phyloP scores from a whole-genome alignment of 2,797 vertebrate genomes.

The Coccyzus lansbergi region DNA sequence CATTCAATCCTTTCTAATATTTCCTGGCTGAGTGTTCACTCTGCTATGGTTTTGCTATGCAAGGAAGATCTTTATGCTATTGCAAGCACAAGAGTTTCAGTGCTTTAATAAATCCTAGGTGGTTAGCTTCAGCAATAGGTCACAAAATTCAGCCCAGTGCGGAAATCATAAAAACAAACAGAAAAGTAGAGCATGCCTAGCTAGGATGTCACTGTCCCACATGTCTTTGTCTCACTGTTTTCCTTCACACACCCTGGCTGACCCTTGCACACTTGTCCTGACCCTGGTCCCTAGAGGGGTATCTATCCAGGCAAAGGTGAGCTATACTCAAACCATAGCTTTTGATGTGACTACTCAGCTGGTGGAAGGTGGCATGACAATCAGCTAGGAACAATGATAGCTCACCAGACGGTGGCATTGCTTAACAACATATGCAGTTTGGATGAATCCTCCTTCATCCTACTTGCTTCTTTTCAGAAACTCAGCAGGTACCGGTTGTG shows the following conservation, averaged over 20 bases:
- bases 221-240: neutral
- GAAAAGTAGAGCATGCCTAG: neutral
- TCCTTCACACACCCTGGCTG: neutral
- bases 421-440: neutral
- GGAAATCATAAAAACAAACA: neutral
- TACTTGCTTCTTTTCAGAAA: neutral
- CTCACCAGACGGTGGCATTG: conserved; percentile 4
- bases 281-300: no score
- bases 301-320: neutral
- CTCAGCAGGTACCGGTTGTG: neutral
- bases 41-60: neutral
- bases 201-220: neutral
- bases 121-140: neutral
- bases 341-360: neutral
- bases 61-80: neutral
- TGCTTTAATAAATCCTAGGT: neutral
- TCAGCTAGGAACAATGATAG: neutral
- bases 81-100: neutral
- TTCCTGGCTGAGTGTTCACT: neutral
- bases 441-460: neutral
- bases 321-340: neutral
- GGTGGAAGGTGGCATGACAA: neutral
- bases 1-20: neutral
- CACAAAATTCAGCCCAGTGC: neutral
- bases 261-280: neutral